Conservation (phyloP, 2,888 invertebrate genomes). For the Caenorhabditis virilis region DNA sequence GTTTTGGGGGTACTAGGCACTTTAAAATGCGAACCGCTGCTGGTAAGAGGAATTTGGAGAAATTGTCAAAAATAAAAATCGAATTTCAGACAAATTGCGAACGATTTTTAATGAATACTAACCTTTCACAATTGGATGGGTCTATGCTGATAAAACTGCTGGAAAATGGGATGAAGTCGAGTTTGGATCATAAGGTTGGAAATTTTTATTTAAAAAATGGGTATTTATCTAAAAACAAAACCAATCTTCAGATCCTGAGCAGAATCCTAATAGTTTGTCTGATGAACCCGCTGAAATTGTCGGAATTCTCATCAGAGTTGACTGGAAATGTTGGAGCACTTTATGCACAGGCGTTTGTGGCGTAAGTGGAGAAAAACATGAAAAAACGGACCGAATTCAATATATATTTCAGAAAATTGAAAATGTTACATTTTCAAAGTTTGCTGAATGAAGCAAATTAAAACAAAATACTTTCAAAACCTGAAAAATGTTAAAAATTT, state of each 20-base stretch:
- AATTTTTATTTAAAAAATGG: background rate
- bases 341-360: slow-evolving; percentile 32
- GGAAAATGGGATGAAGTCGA: slow-evolving; percentile 15
- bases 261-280: slow-evolving; percentile 28
- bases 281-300: slow-evolving; percentile 16
- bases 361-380: slow-evolving; percentile 8
- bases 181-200: slow-evolving; percentile 18
- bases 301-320: slow-evolving; percentile 22
- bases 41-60: slow-evolving; percentile 5
- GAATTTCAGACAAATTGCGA: slow-evolving; percentile 30
- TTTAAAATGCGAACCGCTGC: slow-evolving; percentile 24
- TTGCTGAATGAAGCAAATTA: too few relatives aligned
- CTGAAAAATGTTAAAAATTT: too few relatives aligned
- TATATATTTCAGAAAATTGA: background rate
- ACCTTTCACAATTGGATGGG: slow-evolving; percentile 8
- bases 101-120: slow-evolving; percentile 18
- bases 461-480: too few relatives aligned
- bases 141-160: slow-evolving; percentile 9
- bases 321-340: slow-evolving; percentile 17
- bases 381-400: background rate
- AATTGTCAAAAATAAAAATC: too few relatives aligned
- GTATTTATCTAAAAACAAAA: background rate
- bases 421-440: too few relatives aligned
- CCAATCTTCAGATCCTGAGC: slow-evolving; percentile 12
- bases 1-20: slow-evolving; percentile 22